These are phyloP conservation scores for Proisotoma minuta DNA, from an alignment of 2,888 invertebrate genomes.

Conservation along the genomic window DNA sequence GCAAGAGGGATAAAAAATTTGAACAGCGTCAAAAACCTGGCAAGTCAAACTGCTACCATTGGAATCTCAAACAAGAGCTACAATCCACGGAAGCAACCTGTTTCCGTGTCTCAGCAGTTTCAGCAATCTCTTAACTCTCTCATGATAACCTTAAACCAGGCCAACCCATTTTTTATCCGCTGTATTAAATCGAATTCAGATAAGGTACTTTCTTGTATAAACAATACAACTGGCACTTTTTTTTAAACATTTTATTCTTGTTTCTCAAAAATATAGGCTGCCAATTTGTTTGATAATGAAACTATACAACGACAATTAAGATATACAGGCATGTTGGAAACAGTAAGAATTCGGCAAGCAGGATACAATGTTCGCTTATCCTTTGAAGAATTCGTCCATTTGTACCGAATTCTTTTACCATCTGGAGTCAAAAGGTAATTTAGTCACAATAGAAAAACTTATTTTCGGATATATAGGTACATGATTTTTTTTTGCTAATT, in stretches of 20 bases:
- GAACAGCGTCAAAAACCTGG: slow-evolving; percentile 85
- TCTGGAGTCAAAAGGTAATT: slow-evolving; percentile 65
- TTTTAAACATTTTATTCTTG: no score
- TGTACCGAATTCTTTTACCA: slow-evolving; percentile 84
- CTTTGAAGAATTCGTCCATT: slow-evolving; percentile 89
- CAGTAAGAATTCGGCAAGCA: slow-evolving; percentile 87
- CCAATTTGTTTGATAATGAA: slow-evolving; percentile 55
- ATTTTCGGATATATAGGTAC: neutral
- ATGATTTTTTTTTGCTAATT: slow-evolving; percentile 5
- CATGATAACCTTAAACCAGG: slow-evolving; percentile 89
- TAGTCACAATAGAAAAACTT: neutral
- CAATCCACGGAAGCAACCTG: slow-evolving; percentile 73
- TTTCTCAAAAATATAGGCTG: neutral
- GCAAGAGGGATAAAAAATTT: slow-evolving; percentile 84
- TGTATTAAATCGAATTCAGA: slow-evolving; percentile 95
- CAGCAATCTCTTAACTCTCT: slow-evolving; percentile 84
- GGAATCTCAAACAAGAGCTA: slow-evolving; percentile 52
- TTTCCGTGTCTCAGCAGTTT: slow-evolving; percentile 92
- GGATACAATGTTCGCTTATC: slow-evolving; percentile 91
- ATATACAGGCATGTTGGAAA: slow-evolving; percentile 96
- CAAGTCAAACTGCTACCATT: slow-evolving; percentile 63
- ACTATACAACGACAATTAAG: slow-evolving; percentile 84
- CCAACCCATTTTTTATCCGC: slow-evolving; percentile 77
- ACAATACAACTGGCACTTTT: no score
- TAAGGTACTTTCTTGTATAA: no score